Base-by-base conservation (phyloP, 2,888 invertebrate genomes). In the Archips crataeganus region DNA sequence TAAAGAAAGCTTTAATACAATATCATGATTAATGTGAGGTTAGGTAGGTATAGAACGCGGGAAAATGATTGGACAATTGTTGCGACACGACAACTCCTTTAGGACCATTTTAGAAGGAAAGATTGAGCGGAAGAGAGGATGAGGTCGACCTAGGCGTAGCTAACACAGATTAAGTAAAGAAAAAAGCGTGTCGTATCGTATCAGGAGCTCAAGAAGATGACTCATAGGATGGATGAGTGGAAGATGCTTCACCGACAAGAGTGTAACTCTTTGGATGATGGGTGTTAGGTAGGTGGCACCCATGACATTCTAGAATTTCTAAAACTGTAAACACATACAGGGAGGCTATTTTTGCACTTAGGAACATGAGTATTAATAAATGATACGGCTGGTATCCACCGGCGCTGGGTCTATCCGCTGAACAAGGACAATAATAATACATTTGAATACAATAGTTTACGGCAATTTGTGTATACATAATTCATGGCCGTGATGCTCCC, bases 371-470 rank as follows among this genome's bases (percentile, higher is more conserved):
- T 64, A 73, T 54, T 69, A 60, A 67, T 72, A 74, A 54, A 70
- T 63, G 62, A 61, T 68, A 51, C 51, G 49, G 34, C 34, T 15
- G 36, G 67, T 57, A 32, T 54, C 23, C 54, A 11, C 32, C 57
- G 32, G 49, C 57, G 64, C 65, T 32, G 65, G 34, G 60, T 61
- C 69, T 69, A 65, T 63, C 61, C 62, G 73, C 73, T 45, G 39
- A 68, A 69, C 69, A 74, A 70, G 73, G 68, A 74, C 73, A 64
- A 73, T 73, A 73, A 73, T 65, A 64, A 62, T 65, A 64, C 75
- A 84, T 84, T 84, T 82, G 83, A 83, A 84, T 84, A 84, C 84
- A 84, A 84, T 84, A 83, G 80, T 79, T 83, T 79, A 79, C 81
- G 80, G 78, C 77, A 77, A 78, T 77, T 76, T 71, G 75, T 71